These are phyloP conservation scores for Mylabris phalerata DNA, from an alignment of 1,140 invertebrate genomes.

Conservation along the genomic window DNA sequence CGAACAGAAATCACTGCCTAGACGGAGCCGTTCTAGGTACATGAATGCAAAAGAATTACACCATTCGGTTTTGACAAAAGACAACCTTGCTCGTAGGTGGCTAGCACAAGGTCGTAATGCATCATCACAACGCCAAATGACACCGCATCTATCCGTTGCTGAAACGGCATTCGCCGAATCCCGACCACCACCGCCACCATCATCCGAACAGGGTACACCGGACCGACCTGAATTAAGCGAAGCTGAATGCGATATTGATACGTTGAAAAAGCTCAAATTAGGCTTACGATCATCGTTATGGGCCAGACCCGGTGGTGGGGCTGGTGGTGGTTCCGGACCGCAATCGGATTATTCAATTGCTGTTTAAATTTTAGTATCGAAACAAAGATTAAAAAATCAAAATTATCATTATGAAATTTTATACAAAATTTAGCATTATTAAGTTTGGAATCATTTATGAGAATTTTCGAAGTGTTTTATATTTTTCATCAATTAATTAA, in stretches of 20 bases:
- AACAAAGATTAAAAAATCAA: slow-evolving; percentile 4
- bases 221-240: slow-evolving; percentile 56
- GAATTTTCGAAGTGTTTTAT: slow-evolving; percentile 23
- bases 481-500: slow-evolving; percentile 16
- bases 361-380: slow-evolving; percentile 44
- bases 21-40: slow-evolving; percentile 61
- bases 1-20: slow-evolving; percentile 66
- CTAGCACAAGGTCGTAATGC: slow-evolving; percentile 54
- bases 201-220: slow-evolving; percentile 34
- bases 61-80: slow-evolving; percentile 17
- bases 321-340: slow-evolving; percentile 43
- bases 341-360: slow-evolving; percentile 61
- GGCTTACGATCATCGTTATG: slow-evolving; percentile 63
- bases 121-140: slow-evolving; percentile 39
- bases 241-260: slow-evolving; percentile 68
- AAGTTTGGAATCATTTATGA: slow-evolving; percentile 26
- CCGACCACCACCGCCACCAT: slow-evolving; percentile 20
- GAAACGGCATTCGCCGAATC: slow-evolving; percentile 52
- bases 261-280: slow-evolving; percentile 66
- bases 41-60: slow-evolving; percentile 20
- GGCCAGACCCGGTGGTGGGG: slow-evolving; percentile 49
- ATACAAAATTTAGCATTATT: slow-evolving; percentile 21
- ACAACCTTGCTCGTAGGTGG: slow-evolving; percentile 44
- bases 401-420: slow-evolving; percentile 28
- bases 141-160: slow-evolving; percentile 54